Evolutionary conservation across 2,113 vertebrate genomes (phyloP).

Genomic region (Psettodes erumei): DNA sequence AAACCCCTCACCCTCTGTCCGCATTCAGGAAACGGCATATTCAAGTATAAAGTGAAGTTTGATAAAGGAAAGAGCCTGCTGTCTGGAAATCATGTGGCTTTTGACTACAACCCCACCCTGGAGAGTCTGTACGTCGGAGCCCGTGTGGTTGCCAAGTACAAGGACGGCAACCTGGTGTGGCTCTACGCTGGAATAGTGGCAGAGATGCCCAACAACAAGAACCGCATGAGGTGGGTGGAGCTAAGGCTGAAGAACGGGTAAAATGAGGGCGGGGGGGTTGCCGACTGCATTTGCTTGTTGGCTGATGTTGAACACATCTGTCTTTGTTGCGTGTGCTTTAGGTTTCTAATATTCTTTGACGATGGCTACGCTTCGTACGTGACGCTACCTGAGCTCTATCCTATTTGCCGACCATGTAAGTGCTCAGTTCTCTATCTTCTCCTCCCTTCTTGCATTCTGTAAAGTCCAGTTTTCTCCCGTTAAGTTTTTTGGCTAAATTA

Average conservation of each 20-base stretch:
- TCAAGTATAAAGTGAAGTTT: conserved; percentile 97
- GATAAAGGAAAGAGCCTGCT: conserved; percentile 98
- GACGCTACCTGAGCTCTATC: conserved; percentile 91
- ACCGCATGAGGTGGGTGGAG: conserved; percentile 90
- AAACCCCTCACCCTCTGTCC: neutral
- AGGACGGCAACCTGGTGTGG: conserved; percentile 95
- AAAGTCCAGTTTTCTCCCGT: neutral
- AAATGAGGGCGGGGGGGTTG: neutral
- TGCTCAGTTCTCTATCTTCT: neutral
- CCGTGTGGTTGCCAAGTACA: conserved; percentile 96
- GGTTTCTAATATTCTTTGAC: conserved; percentile 98
- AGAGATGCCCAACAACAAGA: conserved; percentile 95
- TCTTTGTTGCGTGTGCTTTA: conserved; percentile 65
- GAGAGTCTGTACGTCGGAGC: conserved; percentile 93
- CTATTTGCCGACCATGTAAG: conserved; percentile 93
- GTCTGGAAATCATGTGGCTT: conserved; percentile 96
- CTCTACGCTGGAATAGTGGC: conserved; percentile 98
- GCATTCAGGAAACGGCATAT: conserved; percentile 81
- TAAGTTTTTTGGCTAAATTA: neutral
- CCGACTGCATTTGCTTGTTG: neutral
- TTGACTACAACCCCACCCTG: conserved; percentile 90
- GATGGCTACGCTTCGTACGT: conserved; percentile 98
- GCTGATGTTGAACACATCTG: neutral
- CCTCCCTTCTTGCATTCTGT: neutral
- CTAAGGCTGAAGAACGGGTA: neutral